Conservation (phyloP, 2,797 vertebrate species). For the Chiroxiphia lanceolata region DNA sequence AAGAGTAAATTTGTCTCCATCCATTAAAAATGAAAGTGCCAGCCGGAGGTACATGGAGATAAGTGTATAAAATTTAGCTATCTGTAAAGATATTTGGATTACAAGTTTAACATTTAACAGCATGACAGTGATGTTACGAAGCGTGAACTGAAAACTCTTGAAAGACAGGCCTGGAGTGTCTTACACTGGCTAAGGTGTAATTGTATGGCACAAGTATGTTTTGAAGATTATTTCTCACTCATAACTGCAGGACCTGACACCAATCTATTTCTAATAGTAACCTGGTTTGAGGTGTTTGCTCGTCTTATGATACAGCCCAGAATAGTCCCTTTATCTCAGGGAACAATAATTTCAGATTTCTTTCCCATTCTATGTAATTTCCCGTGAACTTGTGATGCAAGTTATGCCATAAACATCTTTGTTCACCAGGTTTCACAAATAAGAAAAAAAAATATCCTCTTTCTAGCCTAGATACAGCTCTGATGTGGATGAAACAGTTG, state of each 20-base stretch:
- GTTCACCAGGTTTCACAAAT: background rate
- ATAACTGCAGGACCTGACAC: background rate
- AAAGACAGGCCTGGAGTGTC: background rate
- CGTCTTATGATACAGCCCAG: background rate
- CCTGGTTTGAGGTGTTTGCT: background rate
- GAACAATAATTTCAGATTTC: background rate
- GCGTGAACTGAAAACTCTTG: background rate
- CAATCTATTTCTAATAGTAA: background rate
- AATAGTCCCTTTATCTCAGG: background rate
- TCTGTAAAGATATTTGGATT: background rate
- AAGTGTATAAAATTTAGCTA: background rate
- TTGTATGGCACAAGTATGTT: background rate
- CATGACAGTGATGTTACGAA: background rate
- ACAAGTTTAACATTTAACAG: background rate
- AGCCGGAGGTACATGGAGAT: background rate
- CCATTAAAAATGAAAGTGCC: background rate
- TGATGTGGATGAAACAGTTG: background rate
- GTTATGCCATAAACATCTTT: background rate
- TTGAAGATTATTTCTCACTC: background rate
- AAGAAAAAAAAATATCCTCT: background rate
- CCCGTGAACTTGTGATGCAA: background rate
- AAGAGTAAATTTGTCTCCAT: background rate
- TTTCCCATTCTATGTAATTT: background rate
- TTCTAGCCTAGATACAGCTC: background rate
- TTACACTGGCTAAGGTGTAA: background rate